Conservation (phyloP, 1,140 invertebrate species). For the Luehdorfia chinensis region DNA sequence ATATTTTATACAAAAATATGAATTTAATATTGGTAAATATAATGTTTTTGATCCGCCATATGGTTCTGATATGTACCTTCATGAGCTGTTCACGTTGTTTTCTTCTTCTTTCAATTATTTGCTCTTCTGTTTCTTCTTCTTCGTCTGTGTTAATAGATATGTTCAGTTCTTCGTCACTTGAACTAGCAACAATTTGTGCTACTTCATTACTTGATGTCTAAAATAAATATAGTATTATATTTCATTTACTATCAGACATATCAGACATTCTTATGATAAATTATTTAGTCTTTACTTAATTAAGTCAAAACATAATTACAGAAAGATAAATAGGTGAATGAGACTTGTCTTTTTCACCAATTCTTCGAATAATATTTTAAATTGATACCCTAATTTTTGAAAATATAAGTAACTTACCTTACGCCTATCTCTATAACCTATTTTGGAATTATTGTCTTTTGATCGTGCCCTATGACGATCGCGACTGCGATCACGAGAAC, state of each 20-base stretch:
- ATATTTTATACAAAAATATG: not conserved
- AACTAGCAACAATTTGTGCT: constrained; percentile 72
- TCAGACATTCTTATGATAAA: constrained; percentile 27
- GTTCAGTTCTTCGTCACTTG: constrained; percentile 80
- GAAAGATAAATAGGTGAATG: too few relatives aligned
- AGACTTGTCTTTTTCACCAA: too few relatives aligned
- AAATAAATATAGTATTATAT: constrained; percentile 51
- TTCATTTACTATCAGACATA: constrained; percentile 7
- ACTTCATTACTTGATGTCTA: constrained; percentile 92
- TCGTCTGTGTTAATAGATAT: constrained; percentile 89
- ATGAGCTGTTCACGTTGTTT: constrained; percentile 93
- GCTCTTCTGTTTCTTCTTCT: constrained; percentile 96
- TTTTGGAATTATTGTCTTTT: constrained; percentile 38
- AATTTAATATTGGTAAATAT: too few relatives aligned
- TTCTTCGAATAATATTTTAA: too few relatives aligned
- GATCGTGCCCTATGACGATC: constrained; percentile 42
- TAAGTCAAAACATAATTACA: too few relatives aligned
- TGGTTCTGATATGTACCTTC: constrained; percentile 78
- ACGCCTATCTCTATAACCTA: constrained; percentile 30
- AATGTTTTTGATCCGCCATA: too few relatives aligned
- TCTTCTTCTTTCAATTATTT: constrained; percentile 93
- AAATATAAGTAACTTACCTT: constrained; percentile 33
- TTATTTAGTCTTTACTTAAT: too few relatives aligned
- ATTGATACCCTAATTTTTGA: too few relatives aligned
- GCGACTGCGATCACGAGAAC: constrained; percentile 46